Base-by-base conservation (phyloP, 2,888 invertebrate genomes). In the Aphidius colemani region DNA sequence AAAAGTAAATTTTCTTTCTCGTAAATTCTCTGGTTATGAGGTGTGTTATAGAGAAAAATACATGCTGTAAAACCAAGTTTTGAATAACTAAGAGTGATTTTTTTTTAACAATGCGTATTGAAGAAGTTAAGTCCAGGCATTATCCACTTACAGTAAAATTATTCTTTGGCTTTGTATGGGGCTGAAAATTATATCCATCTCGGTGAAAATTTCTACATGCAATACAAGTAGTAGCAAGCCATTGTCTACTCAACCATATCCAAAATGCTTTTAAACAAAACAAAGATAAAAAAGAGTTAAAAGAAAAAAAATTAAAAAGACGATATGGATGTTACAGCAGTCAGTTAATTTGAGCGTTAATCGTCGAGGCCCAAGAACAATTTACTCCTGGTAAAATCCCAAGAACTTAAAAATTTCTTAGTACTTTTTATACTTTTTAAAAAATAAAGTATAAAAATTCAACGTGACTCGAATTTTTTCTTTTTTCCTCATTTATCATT, bases 131-230 rank as follows among this genome's bases (percentile, higher is more conserved):
- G 63, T 69, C 55, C 55, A 71, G 72, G 73, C 74, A 79, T 79
- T 79, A 79, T 79, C 78, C 78, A 79, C 78, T 79, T 78, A 79
- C 73, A 75, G 75, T 73, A 74, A 78, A 48, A 79, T 78, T 78
- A 78, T 78, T 75, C 74, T 75, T 66, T 70, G 59, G 60, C 59
- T 46, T 61, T 10, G 50, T 11, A 57, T 49, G 57, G 58, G 49
- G 40, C 56, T 55, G 44, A 40, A 39, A 40, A 51, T 50, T 53
- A 62, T 50, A 50, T 13, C 40, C 57, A 59, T 59, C 57, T 44
- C 45, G 39, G 9, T 30, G 30, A 30, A 30, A 30, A 30, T 30
- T 2, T 30, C 61, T 66, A 18, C 2, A 75, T 72, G 74, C 70
- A 64, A 7, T 11, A 64, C 67, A 63, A 71, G 66, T 70, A 65